phyloP scores from a whole-genome alignment of 2,113 vertebrate genomes.

The Cromileptes altivelis region DNA sequence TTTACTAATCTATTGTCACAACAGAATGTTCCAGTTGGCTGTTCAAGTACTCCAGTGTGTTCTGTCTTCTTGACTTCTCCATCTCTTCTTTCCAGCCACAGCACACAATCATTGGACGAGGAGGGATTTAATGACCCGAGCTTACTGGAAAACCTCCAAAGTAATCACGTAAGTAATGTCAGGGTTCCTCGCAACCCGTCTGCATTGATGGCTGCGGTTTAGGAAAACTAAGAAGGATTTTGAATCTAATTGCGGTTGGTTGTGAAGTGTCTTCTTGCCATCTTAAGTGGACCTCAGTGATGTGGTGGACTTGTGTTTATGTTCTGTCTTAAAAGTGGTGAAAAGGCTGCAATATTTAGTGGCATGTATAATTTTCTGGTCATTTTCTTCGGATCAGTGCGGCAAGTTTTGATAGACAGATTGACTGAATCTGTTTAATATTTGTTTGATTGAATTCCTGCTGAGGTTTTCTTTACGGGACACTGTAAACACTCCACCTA shows the following conservation, averaged over 20 bases:
- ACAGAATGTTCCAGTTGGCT: conserved; percentile 2
- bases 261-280: conserved; percentile 18
- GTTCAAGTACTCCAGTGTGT: conserved; percentile 13
- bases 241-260: conserved; percentile 29
- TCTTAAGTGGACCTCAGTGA: not conserved
- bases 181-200: conserved; percentile 16
- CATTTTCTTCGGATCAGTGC: not conserved
- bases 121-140: conserved; percentile 92
- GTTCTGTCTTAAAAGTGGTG: conserved; percentile 5
- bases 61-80: conserved; percentile 51
- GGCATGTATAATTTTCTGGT: not conserved
- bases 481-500: conserved; percentile 20
- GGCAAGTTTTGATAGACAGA: not conserved
- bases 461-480: conserved; percentile 26
- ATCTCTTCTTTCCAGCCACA: conserved; percentile 87
- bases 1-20: not conserved
- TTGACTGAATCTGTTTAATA: conserved; percentile 8
- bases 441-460: conserved; percentile 30
- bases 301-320: not conserved
- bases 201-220: conserved; percentile 28
- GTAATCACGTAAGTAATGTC: conserved; percentile 93
- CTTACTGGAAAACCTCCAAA: conserved; percentile 97
- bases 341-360: not conserved
- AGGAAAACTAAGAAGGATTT: conserved; percentile 50
- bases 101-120: conserved; percentile 89